Evolutionary conservation across 1,140 invertebrate species (phyloP).

Genomic region (Zaprionus ornatus): DNA sequence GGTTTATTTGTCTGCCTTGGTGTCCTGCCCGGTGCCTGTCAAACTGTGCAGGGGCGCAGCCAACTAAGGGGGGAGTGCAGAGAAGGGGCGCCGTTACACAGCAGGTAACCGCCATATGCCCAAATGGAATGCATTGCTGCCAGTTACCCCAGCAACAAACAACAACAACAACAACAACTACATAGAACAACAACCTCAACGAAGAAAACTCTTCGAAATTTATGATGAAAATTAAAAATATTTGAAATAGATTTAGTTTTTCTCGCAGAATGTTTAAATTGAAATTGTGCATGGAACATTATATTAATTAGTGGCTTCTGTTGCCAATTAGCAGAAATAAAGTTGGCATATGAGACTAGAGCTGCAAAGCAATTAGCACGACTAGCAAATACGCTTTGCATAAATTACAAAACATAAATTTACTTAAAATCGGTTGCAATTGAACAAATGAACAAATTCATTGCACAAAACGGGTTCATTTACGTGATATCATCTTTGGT

Average conservation of each 20-base stretch:
- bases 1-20: constrained; percentile 47
- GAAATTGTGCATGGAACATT: not conserved
- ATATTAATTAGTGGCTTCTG: not conserved
- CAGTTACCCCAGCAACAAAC: constrained; percentile 11
- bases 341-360: not conserved
- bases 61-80: not conserved
- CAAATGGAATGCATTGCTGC: constrained; percentile 27
- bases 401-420: no score
- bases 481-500: no score
- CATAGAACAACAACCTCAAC: not conserved
- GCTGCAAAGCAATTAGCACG: not conserved
- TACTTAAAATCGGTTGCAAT: no score
- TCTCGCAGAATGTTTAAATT: not conserved
- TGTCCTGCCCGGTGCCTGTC: constrained; percentile 23
- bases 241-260: not conserved
- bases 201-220: not conserved
- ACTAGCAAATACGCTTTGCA: no score
- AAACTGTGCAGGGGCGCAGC: constrained; percentile 18
- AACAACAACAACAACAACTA: not conserved
- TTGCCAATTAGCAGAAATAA: not conserved
- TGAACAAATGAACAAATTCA: no score
- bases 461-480: no score
- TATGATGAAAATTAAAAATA: not conserved
- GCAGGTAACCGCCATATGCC: constrained; percentile 36
- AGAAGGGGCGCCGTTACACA: no score